These are phyloP conservation scores for Desmodus rotundus DNA, from an alignment of 2,113 vertebrate species.

Conservation along the genomic window DNA sequence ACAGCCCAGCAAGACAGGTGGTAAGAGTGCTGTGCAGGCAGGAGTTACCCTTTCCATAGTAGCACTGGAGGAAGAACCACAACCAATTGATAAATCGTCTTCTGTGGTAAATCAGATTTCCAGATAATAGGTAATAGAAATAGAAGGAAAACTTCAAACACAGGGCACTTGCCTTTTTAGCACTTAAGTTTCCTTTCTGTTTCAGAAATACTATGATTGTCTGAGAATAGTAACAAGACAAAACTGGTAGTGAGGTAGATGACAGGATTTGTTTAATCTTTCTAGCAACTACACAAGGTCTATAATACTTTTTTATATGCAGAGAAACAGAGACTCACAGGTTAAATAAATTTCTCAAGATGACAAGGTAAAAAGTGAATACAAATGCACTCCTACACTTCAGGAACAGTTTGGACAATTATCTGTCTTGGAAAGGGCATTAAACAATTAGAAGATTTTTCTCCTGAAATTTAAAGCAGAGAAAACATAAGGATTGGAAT, in stretches of 20 bases:
- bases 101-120: not conserved
- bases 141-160: not conserved
- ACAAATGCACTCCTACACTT: not conserved
- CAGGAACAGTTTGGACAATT: not conserved
- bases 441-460: not conserved
- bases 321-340: not conserved
- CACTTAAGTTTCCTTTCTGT: not conserved
- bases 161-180: not conserved
- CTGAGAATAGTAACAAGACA: not conserved
- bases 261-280: not conserved
- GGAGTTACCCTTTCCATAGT: not conserved
- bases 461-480: not conserved
- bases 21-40: fast-evolving
- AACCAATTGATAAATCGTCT: not conserved
- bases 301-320: not conserved
- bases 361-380: not conserved
- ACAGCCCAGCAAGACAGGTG: too few species aligned
- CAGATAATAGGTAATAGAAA: not conserved
- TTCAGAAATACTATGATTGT: not conserved
- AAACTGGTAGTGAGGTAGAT: not conserved
- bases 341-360: not conserved
- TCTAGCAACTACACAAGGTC: not conserved
- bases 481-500: not conserved
- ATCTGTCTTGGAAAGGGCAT: not conserved
- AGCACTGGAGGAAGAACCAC: not conserved